phyloP scores from a whole-genome alignment of 2,797 vertebrate species.

The Periophthalmus magnuspinnatus region DNA sequence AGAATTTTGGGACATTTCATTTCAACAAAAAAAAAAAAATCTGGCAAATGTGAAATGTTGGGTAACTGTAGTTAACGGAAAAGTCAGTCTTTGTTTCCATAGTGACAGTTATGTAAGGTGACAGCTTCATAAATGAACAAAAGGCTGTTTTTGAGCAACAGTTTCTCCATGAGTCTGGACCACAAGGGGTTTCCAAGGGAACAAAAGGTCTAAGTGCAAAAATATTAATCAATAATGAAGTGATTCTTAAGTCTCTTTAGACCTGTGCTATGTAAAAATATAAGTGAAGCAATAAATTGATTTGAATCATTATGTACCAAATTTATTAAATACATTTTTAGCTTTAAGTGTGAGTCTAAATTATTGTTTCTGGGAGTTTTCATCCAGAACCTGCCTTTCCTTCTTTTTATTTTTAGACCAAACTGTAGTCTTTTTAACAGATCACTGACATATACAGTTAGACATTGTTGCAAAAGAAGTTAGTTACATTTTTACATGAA shows the following conservation, averaged over 20 bases:
- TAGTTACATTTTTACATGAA: too few relatives aligned
- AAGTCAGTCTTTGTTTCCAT: constrained; percentile 3
- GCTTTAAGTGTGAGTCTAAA: not conserved
- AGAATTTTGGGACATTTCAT: not conserved
- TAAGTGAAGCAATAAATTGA: too few relatives aligned
- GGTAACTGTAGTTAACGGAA: not conserved
- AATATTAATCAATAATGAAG: not conserved
- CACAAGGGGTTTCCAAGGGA: not conserved
- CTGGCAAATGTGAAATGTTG: not conserved
- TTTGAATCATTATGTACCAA: too few relatives aligned
- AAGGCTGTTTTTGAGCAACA: constrained; percentile 10
- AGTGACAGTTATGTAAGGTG: constrained; percentile 8
- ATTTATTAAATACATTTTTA: not conserved
- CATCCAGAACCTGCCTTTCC: too few relatives aligned
- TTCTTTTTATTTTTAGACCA: too few relatives aligned
- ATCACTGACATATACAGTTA: too few relatives aligned
- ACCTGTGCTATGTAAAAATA: not conserved
- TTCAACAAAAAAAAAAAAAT: not conserved
- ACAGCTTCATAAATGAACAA: constrained; percentile 7
- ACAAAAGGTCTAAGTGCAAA: not conserved
- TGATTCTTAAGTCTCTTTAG: not conserved
- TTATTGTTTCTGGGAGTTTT: not conserved
- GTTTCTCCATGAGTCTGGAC: not conserved
- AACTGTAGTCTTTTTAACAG: too few relatives aligned
- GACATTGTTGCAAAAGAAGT: too few relatives aligned